A percentile compares a stretch with the other conserved stretches of the same genome.
Evolutionary conservation across 2,888 invertebrate genomes (phyloP).

Genomic region (Ochropleura leucogaster): DNA sequence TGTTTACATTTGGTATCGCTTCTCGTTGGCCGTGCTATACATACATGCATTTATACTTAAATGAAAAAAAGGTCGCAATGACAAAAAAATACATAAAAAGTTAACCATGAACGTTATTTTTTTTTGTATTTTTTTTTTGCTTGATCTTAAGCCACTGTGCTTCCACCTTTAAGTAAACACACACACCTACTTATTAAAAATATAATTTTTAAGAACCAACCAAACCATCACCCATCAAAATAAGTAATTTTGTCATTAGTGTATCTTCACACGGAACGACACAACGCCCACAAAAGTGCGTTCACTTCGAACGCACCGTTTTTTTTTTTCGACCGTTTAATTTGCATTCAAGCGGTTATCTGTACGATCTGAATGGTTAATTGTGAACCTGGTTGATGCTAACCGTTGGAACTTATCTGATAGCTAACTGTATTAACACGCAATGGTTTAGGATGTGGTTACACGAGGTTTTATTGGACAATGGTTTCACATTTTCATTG

Average conservation of each 20-base stretch:
- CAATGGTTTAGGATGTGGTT: conserved; percentile 68
- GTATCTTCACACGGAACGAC: conserved; percentile 46
- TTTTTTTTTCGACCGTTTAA: conserved; percentile 71
- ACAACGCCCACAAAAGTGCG: conserved; percentile 55
- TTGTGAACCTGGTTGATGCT: conserved; percentile 82
- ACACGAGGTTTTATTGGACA: conserved; percentile 50
- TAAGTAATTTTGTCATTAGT: conserved; percentile 60
- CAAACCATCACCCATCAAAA: conserved; percentile 38
- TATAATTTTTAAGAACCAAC: conserved; percentile 18
- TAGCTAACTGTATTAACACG: conserved; percentile 82
- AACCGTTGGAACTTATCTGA: conserved; percentile 83
- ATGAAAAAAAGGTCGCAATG: no score
- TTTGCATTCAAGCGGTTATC: conserved; percentile 84
- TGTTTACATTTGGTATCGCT: no score
- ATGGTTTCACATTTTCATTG: conserved; percentile 31
- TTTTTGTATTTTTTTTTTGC: neutral
- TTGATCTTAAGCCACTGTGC: neutral
- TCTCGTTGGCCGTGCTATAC: no score
- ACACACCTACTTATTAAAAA: conserved; percentile 10
- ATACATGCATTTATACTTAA: no score
- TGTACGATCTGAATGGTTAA: conserved; percentile 83
- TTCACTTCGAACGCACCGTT: conserved; percentile 40
- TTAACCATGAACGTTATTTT: neutral
- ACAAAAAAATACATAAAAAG: no score
- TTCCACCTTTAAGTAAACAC: conserved; percentile 34